Percentiles rank a stretch among this genome's conserved stretches.
phyloP scores from a whole-genome alignment of 2,797 vertebrate species.

The Fratercula arctica region DNA sequence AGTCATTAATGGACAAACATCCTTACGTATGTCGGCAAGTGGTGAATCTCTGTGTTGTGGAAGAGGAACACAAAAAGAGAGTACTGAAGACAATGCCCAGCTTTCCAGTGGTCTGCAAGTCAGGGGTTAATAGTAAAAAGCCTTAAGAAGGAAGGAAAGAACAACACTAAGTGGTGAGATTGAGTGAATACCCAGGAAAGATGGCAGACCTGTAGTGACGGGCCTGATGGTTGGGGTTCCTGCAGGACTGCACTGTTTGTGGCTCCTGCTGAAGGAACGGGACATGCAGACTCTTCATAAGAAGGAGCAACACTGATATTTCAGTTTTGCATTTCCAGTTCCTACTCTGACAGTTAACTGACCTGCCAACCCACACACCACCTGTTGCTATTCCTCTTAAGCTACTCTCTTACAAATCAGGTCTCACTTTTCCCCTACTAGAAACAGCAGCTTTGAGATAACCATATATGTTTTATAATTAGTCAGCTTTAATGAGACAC shows the following conservation, averaged over 20 bases:
- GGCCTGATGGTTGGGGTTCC: not conserved
- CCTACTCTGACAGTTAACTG: not conserved
- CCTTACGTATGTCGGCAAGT: not conserved
- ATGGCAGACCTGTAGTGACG: too few species aligned
- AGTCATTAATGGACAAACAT: not conserved
- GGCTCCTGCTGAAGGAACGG: not conserved
- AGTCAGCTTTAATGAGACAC: not conserved
- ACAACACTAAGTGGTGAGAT: fast-evolving
- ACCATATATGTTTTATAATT: not conserved
- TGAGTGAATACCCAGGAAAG: not conserved
- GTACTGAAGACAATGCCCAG: not conserved
- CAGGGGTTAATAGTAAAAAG: not conserved
- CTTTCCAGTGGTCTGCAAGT: not conserved
- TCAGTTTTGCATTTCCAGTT: not conserved
- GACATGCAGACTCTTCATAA: not conserved
- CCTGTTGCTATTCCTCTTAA: not conserved
- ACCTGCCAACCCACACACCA: constrained; percentile 16
- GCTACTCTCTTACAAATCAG: not conserved
- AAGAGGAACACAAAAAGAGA: not conserved
- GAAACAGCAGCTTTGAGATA: not conserved
- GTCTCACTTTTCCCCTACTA: not conserved
- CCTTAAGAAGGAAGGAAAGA: not conserved
- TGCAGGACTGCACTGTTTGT: not conserved
- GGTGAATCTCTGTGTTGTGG: not conserved
- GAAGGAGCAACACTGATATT: not conserved